These are phyloP conservation scores for Phoebastria nigripes DNA, from an alignment of 2,797 vertebrate genomes.

Conservation along the genomic window DNA sequence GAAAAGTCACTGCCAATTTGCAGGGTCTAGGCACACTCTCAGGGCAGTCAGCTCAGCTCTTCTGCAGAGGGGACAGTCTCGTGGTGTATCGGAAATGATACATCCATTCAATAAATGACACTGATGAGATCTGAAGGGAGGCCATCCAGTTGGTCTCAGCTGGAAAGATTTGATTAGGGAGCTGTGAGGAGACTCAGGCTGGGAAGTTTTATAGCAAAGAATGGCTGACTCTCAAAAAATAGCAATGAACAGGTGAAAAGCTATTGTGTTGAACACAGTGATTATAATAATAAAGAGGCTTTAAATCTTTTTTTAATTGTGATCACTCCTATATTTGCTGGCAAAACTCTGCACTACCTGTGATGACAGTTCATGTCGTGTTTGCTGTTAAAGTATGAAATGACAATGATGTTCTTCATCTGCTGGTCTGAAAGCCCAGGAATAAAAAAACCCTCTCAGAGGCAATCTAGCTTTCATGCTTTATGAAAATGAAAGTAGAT, in stretches of 20 bases:
- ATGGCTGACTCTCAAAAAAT: not conserved
- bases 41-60: not conserved
- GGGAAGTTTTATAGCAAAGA: not conserved
- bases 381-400: conserved; percentile 12
- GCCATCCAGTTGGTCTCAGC: not conserved
- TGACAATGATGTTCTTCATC: not conserved
- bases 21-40: too few relatives aligned
- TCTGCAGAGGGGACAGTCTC: not conserved
- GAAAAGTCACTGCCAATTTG: not conserved
- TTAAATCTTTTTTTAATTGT: not conserved
- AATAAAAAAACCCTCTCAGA: not conserved
- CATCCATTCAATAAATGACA: not conserved
- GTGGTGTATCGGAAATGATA: not conserved
- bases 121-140: not conserved
- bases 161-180: not conserved
- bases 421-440: not conserved
- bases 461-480: not conserved
- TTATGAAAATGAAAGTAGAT: not conserved
- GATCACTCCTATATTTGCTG: not conserved
- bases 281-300: not conserved
- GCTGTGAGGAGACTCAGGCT: not conserved
- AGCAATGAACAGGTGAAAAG: not conserved
- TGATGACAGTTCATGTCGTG: not conserved
- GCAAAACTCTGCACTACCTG: not conserved
- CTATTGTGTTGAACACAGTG: not conserved